Percentiles rank a stretch among this genome's conserved stretches.
Evolutionary conservation across 2,113 vertebrate genomes (phyloP).

Genomic region (Nerophis ophidion): DNA sequence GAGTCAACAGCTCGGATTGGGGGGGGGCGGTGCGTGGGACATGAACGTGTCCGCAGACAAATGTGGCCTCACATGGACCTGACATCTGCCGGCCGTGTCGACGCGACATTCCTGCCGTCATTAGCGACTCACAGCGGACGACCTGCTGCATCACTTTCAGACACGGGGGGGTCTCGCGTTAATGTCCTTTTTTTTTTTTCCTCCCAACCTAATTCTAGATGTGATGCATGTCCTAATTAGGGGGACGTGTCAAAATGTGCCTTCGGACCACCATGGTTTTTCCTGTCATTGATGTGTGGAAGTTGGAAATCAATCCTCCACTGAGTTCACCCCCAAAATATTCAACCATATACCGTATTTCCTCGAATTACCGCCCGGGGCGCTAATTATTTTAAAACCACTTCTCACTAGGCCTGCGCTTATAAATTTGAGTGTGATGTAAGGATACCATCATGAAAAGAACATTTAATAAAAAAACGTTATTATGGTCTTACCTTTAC

Average conservation of each 20-base stretch:
- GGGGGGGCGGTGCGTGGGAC: too few species aligned
- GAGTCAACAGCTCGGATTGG: conserved; percentile 66
- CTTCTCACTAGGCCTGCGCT: too few species aligned
- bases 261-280: neutral
- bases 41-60: conserved; percentile 57
- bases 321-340: too few species aligned
- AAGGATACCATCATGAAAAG: too few species aligned
- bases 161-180: neutral
- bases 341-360: too few species aligned
- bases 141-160: conserved; percentile 1
- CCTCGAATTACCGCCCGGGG: too few species aligned
- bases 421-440: too few species aligned
- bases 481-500: too few species aligned
- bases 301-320: too few species aligned
- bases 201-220: neutral
- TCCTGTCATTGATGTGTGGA: neutral
- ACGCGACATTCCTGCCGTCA: conserved; percentile 54
- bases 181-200: neutral
- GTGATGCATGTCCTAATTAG: neutral
- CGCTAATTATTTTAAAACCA: too few species aligned
- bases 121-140: conserved; percentile 16
- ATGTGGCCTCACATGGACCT: conserved; percentile 60
- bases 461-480: too few species aligned
- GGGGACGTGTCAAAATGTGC: conserved; percentile 1
- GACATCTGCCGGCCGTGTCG: conserved; percentile 63